Percentiles rank a stretch among this genome's conserved stretches.
Evolutionary conservation across 2,797 vertebrate species (phyloP).

Genomic region (Scolopax rusticola): DNA sequence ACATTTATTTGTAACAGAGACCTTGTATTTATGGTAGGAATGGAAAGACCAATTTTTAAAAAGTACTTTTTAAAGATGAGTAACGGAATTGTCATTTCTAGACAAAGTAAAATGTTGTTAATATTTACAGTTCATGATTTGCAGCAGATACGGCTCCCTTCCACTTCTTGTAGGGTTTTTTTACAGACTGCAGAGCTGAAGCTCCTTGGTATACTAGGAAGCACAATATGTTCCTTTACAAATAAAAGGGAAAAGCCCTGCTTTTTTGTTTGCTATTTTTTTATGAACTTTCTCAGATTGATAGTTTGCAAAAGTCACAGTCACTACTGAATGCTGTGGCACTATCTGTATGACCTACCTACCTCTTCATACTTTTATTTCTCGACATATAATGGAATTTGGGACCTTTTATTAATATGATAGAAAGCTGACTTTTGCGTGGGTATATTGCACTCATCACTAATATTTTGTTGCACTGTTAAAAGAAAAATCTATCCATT

Average conservation of each 20-base stretch:
- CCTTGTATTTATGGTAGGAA: background rate
- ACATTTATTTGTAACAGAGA: background rate
- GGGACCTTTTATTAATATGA: background rate
- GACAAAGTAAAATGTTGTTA: background rate
- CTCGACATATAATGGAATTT: background rate
- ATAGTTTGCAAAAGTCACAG: constrained; percentile 15
- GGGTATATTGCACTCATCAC: background rate
- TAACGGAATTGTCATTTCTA: background rate
- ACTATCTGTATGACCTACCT: background rate
- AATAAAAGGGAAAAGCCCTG: background rate
- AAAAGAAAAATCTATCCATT: background rate
- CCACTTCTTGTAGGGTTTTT: background rate
- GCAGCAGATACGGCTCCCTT: background rate
- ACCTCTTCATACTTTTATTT: background rate
- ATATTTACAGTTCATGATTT: background rate
- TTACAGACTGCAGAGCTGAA: background rate
- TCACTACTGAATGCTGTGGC: background rate
- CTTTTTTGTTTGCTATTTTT: constrained; percentile 22
- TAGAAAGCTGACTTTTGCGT: background rate
- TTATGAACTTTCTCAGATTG: background rate
- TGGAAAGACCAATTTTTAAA: background rate
- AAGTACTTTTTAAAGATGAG: background rate
- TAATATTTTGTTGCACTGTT: background rate
- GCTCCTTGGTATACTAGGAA: background rate
- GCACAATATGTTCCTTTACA: background rate